Base-by-base conservation (phyloP, 2,113 vertebrate genomes). In the Australoheros scitulus region DNA sequence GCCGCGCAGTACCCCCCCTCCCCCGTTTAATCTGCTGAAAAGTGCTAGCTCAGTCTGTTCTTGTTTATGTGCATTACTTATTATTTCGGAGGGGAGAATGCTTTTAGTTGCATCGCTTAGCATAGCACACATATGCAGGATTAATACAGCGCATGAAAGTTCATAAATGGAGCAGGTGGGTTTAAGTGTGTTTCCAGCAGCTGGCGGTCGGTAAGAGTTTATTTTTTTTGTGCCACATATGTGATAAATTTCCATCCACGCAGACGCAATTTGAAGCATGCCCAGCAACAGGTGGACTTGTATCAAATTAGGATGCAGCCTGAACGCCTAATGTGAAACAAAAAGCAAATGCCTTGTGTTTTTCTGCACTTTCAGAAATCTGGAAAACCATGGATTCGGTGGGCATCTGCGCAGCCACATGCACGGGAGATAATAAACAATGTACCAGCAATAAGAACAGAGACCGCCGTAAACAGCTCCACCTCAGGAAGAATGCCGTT, bases 401-500 rank as follows among this genome's bases (percentile, higher is more conserved):
- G 82, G 88, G 90, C 50, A 32, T 76, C 24, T 63, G 82, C 15
- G 32, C 84, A 38, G 90, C 88, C 63, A 80, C 86, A 76, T 91
- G 92, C 59, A 17, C 77, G 15, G 79, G 88, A 84, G 87, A 82
- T 68, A 80, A 76, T 47, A 86, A 87, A 74, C 83, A 24, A 20
- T 38, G 24, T 2, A 83, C 81, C 80, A 86, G 74, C 43, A 90
- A 83, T 76, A 91, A 87, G 82, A 88, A 84, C 38, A 83, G 86
- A 81, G 90, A 87, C 65, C 89, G 93, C 93, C 89, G 76, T 61
- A 95, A 91, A 86, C 89, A 80, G 60, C 93, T 91, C 74, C 93
- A 92, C 76, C 92, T 94, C 91, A 96, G 94, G 93, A 95, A 95
- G 82, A 80, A 86, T 63, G 86, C 80, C 26, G 80, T 86, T 89